Evolutionary conservation across 1,140 invertebrate genomes (phyloP).

Genomic region (Habropoda laboriosa): DNA sequence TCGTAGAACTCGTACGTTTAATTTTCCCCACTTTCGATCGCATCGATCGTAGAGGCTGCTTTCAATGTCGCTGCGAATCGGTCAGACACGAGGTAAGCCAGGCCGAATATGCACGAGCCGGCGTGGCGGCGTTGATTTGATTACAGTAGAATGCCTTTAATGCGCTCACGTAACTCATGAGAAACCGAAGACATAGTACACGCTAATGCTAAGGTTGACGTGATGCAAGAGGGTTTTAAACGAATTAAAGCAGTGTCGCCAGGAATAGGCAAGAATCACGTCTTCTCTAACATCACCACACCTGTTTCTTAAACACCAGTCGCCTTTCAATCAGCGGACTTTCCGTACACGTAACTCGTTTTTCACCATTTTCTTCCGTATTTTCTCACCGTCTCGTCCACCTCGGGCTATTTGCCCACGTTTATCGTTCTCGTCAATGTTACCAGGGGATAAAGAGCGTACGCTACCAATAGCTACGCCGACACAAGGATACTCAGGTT

Average conservation of each 20-base stretch:
- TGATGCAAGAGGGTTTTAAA: conserved; percentile 61
- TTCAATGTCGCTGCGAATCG: conserved; percentile 63
- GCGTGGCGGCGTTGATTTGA: conserved; percentile 2
- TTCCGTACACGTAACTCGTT: background rate
- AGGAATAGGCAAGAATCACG: conserved; percentile 29
- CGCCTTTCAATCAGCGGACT: background rate
- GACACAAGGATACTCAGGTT: conserved; percentile 9
- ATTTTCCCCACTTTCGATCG: no score
- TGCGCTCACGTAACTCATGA: conserved; percentile 63
- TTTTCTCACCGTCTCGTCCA: background rate
- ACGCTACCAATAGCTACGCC: background rate
- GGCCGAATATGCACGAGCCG: background rate
- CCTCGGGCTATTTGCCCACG: background rate
- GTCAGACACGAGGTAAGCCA: conserved; percentile 68
- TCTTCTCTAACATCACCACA: conserved; percentile 7
- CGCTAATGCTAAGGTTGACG: conserved; percentile 48
- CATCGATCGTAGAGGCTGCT: background rate
- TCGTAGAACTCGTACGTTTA: no score
- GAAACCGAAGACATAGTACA: conserved; percentile 44
- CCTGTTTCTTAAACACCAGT: conserved; percentile 35
- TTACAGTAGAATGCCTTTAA: conserved; percentile 48
- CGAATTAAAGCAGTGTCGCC: conserved; percentile 54
- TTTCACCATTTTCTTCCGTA: background rate
- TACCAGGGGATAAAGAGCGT: no score
- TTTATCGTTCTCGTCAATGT: background rate